These are phyloP conservation scores for Cydia strobilella DNA, from an alignment of 1,140 invertebrate species.

Conservation along the genomic window DNA sequence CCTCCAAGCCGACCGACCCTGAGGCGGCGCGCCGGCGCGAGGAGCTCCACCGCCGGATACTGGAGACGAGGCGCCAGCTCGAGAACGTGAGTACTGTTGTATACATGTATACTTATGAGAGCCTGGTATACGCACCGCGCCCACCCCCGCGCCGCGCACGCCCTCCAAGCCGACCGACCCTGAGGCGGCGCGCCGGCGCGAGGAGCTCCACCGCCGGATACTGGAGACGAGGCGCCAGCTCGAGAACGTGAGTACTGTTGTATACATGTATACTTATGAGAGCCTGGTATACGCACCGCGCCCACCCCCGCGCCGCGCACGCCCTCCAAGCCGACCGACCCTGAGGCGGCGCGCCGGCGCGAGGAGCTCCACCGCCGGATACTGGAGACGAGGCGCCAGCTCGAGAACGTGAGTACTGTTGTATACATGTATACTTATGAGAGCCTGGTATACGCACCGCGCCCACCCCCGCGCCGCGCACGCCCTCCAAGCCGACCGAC, in stretches of 20 bases:
- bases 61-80: slow-evolving; percentile 92
- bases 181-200: slow-evolving; percentile 86
- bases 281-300: too few relatives aligned
- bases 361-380: slow-evolving; percentile 88
- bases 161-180: slow-evolving; percentile 80
- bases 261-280: too few relatives aligned
- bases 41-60: slow-evolving; percentile 91
- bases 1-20: slow-evolving; percentile 80
- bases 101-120: too few relatives aligned
- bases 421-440: too few relatives aligned
- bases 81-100: slow-evolving; percentile 87
- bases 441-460: too few relatives aligned
- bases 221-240: slow-evolving; percentile 93
- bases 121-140: too few relatives aligned
- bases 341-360: slow-evolving; percentile 86
- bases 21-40: slow-evolving; percentile 88
- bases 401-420: too few relatives aligned
- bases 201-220: slow-evolving; percentile 91
- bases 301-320: slow-evolving; percentile 51
- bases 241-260: slow-evolving; percentile 93
- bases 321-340: slow-evolving; percentile 79
- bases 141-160: slow-evolving; percentile 51
- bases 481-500: slow-evolving; percentile 78
- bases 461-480: slow-evolving; percentile 51
- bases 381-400: too few relatives aligned